Base-by-base conservation (phyloP, 1,140 invertebrate species). In the Bombus confusus region DNA sequence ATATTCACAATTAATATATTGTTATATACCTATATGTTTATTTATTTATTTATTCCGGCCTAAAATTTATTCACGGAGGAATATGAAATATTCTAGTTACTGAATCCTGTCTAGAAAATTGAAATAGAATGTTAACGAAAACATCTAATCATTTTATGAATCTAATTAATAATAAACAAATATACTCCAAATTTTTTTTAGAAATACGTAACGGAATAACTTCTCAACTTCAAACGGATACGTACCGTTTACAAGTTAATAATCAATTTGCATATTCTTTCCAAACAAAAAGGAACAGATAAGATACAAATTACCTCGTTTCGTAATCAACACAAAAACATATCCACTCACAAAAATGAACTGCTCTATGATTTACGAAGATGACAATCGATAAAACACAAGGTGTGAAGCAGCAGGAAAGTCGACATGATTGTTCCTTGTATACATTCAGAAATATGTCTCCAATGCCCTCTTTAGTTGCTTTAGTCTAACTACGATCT, bases 391-490 rank as follows among this genome's bases (percentile, higher is more conserved):
- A 31, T 43, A 72, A 6, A 12, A 43, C 41, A 34, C 18, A n/a
- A 3, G 18, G 28, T 43, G 8, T 57, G 34, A 37, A n/a, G 34
- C 12, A 15, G 13, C 4, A 39, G 0, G 25, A 47, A 52, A 31
- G 10, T 73, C 47, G 34, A 64, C 28, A 64, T 64, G 15, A 82
- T 76, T 75, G 72, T 6, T 31, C 22, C 47, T 59, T 22, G 22
- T 18, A 43, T 37, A n/a, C 13, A 37, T n/a, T 52, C 41, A 22
- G 1, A 59, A 84, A 59, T 59, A 31, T 52, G 66, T 72, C 9
- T 78, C 12, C 59, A 69, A 78, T 78, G 74, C 64, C 75, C 64
- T 78, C 82, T 71, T 71, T 71, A 69, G 82, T 71, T 5, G n/a
- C 39, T 37, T 37, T 79, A 79, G 39, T n/a, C 37, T 37, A 79